Evolutionary conservation across 2,888 invertebrate genomes (phyloP), one percentile per base, ranked within the genome.

Genomic region (Andrena praecox): DNA sequence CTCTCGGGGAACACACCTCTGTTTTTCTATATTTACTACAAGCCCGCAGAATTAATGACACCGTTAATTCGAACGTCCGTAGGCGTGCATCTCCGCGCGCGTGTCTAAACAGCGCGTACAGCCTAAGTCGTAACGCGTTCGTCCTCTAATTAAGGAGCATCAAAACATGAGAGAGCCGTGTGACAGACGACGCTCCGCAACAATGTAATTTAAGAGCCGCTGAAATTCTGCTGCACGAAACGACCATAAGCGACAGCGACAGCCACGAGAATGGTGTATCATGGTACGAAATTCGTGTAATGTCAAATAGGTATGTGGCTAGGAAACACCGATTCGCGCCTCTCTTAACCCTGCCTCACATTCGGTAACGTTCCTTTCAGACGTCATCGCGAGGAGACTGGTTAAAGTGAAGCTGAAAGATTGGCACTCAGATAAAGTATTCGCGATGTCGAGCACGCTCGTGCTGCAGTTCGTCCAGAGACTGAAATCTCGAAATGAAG

Each of bases 401-500:
- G 24, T 48, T 24, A 71, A 24, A 35, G 16, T 75, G 59, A 8
- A n/a, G 27, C 56, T 8, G 5, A 63, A 52, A 7, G 63, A 62
- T n/a, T 52, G 54, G 35, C 8, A 33, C n/a, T n/a, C 20, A 10
- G 16, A 24, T 35, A 52, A 75, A 52, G 6, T 70, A 64, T 50
- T 54, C 68, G 72, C 42, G 68, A 96, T 96, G 96, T 95, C 96
- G 59, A 95, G 95, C 80, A 94, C 95, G 64, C 94, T 97, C 92
- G 97, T 97, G 91, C 96, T 96, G 91, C 96, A 96, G 92, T 98
- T 98, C 94, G 97, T 98, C 68, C 95, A 96, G 93, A 98, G 98
- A 60, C 95, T 99, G 20, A 98, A 98, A 94, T 98, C 98, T 89
- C 96, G 97, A 77, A 97, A 97, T 95, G 97, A 98, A 87, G 98